Evolutionary conservation across 2,113 vertebrate genomes (phyloP).

Genomic region (Melanostigma gelatinosum): DNA sequence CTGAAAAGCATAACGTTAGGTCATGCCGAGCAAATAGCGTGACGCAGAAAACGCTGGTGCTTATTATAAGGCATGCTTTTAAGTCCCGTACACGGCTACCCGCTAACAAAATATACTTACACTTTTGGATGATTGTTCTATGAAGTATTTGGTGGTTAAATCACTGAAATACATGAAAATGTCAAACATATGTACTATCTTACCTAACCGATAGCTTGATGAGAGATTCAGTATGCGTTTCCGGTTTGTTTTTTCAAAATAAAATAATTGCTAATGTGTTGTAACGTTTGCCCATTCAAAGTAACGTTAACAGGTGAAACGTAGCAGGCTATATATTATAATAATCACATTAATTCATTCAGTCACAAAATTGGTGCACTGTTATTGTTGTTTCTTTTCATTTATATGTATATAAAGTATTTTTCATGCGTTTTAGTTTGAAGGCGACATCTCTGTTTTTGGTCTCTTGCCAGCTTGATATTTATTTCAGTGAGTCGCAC

Average conservation of each 20-base stretch:
- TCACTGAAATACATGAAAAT: neutral
- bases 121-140: accelerated
- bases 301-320: neutral
- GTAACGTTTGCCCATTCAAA: neutral
- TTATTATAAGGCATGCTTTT: neutral
- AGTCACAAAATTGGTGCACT: neutral
- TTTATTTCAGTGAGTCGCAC: slow-evolving; percentile 26
- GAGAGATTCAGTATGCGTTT: neutral
- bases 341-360: neutral
- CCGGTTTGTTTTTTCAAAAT: slow-evolving; percentile 51
- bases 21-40: neutral
- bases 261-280: neutral
- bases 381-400: neutral
- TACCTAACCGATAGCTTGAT: neutral
- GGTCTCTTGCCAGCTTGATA: neutral
- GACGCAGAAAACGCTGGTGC: slow-evolving; percentile 43
- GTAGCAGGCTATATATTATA: neutral
- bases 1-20: neutral
- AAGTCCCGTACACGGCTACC: neutral
- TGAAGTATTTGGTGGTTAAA: accelerated
- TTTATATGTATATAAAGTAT: neutral
- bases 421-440: neutral
- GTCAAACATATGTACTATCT: accelerated
- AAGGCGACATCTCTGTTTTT: neutral
- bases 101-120: accelerated